Evolutionary conservation across 2,797 vertebrate genomes (phyloP).

Genomic region (Falco rusticolus): DNA sequence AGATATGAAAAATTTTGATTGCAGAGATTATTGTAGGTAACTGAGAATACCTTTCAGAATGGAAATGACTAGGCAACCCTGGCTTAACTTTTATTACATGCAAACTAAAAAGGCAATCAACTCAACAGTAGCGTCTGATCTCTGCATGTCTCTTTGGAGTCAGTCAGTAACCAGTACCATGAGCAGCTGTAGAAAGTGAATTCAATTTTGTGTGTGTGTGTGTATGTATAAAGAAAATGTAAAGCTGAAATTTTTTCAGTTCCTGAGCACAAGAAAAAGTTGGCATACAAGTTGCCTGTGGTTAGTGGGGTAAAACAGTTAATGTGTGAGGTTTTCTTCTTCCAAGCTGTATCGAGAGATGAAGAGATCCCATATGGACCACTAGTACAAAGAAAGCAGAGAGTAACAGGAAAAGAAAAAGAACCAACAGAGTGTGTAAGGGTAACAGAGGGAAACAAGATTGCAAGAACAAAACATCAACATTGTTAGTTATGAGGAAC

Average conservation of each 20-base stretch:
- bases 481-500: conserved; percentile 70
- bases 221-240: neutral
- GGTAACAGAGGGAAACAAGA: conserved; percentile 75
- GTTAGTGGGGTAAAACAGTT: conserved; percentile 32
- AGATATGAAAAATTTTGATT: neutral
- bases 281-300: conserved; percentile 26
- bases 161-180: conserved; percentile 23
- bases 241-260: neutral
- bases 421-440: neutral
- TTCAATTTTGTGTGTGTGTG: conserved; percentile 28
- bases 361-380: conserved; percentile 72
- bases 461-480: conserved; percentile 75
- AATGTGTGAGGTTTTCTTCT: conserved; percentile 44
- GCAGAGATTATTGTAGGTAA: neutral
- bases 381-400: conserved; percentile 67
- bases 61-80: neutral
- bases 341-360: conserved; percentile 44
- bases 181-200: conserved; percentile 53
- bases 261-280: conserved; percentile 24
- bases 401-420: conserved; percentile 60
- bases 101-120: conserved; percentile 27
- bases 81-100: conserved; percentile 5
- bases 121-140: neutral
- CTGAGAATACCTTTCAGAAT: neutral
- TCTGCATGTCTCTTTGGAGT: conserved; percentile 11